Percentiles rank a stretch among this genome's conserved stretches.
Conservation (phyloP, 2,797 vertebrate genomes). For the Syngnathus acus region DNA sequence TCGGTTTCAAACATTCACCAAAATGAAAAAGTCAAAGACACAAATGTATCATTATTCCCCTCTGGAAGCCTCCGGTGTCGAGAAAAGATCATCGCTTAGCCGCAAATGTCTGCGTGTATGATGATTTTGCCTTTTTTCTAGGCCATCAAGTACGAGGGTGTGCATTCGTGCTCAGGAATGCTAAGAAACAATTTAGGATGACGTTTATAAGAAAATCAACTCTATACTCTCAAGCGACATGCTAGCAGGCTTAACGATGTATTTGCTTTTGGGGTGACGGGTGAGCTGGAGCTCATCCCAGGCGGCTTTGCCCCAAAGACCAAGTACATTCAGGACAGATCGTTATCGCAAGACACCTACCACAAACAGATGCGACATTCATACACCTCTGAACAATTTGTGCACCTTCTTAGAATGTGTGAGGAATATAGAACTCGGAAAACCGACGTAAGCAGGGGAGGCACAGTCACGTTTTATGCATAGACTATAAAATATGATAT, state of each 20-base stretch:
- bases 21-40: conserved; percentile 52
- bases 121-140: conserved; percentile 38
- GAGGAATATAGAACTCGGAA: neutral
- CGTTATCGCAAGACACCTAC: too few species aligned
- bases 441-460: neutral
- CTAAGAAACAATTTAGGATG: neutral
- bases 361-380: too few species aligned
- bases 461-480: neutral
- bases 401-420: too few species aligned
- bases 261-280: neutral
- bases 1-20: conserved; percentile 38
- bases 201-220: neutral
- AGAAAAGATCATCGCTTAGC: conserved; percentile 66
- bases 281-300: neutral
- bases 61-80: conserved; percentile 58
- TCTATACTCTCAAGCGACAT: neutral
- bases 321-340: too few species aligned
- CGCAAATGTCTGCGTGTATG: conserved; percentile 61
- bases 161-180: neutral
- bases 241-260: neutral
- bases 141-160: neutral
- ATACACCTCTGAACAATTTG: too few species aligned
- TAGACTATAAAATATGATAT: too few species aligned
- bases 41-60: conserved; percentile 60
- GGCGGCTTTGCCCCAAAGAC: neutral